phyloP scores from a whole-genome alignment of 2,113 vertebrate species.

The Brachypteracias leptosomus region DNA sequence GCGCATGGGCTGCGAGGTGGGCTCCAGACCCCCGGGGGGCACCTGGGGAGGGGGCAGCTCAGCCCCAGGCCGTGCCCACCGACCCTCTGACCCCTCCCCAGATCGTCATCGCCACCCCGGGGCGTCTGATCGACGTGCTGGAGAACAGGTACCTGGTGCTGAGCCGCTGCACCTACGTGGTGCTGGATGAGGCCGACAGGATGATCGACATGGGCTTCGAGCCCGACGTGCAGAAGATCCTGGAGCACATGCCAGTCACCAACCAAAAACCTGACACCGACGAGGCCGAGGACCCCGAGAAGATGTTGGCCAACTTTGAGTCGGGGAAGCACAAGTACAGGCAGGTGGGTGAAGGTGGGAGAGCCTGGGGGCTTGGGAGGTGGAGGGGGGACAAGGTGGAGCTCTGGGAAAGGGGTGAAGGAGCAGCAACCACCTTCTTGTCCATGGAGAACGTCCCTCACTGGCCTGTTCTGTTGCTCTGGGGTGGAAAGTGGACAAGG shows the following conservation, averaged over 20 bases:
- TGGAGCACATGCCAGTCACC: slow-evolving; percentile 97
- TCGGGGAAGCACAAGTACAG: slow-evolving; percentile 98
- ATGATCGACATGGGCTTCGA: slow-evolving; percentile 99
- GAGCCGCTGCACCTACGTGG: slow-evolving; percentile 96
- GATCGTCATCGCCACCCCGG: slow-evolving; percentile 96
- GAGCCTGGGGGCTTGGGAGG: not conserved
- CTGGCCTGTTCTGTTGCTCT: too few species aligned
- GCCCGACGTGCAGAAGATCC: slow-evolving; percentile 95
- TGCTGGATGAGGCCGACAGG: slow-evolving; percentile 94
- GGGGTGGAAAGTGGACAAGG: too few species aligned
- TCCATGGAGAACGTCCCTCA: too few species aligned
- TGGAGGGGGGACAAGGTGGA: not conserved
- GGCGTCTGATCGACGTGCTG: slow-evolving; percentile 93
- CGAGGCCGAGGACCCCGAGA: slow-evolving; percentile 95
- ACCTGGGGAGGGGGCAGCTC: not conserved
- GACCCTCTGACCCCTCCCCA: not conserved
- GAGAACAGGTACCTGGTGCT: slow-evolving; percentile 97
- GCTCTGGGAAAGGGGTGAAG: rapidly evolving
- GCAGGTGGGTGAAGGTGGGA: slow-evolving; percentile 78
- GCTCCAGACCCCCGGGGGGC: not conserved
- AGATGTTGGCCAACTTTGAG: slow-evolving; percentile 96
- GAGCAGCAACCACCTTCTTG: too few species aligned
- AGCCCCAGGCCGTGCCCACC: too few species aligned
- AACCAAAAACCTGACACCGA: slow-evolving; percentile 98
- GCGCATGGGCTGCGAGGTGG: slow-evolving; percentile 97